Conservation (phyloP, 1,140 invertebrate genomes). For the Cyclargus thomasi region DNA sequence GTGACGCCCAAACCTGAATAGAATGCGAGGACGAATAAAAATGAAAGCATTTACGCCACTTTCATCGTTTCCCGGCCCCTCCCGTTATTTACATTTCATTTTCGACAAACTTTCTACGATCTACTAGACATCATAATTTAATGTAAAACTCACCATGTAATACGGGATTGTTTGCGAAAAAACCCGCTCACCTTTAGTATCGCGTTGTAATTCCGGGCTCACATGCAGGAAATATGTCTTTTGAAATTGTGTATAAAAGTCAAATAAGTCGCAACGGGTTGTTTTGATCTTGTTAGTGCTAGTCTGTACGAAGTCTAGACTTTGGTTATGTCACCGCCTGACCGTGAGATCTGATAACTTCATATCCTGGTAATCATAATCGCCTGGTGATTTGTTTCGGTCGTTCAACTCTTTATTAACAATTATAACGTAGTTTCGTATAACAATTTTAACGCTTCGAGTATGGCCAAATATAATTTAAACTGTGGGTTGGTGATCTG, state of each 20-base stretch:
- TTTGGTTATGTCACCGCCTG: conserved; percentile 8
- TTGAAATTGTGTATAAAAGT: conserved; percentile 5
- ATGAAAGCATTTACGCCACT: conserved; percentile 57
- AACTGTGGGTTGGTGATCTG: background rate
- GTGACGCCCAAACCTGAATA: conserved; percentile 71
- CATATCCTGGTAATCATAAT: conserved; percentile 15
- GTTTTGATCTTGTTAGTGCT: background rate
- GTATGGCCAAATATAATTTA: background rate
- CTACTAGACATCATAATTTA: background rate
- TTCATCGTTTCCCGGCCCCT: conserved; percentile 11
- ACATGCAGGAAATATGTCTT: conserved; percentile 9
- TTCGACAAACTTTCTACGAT: background rate
- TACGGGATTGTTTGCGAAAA: background rate
- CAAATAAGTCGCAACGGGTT: conserved; percentile 5
- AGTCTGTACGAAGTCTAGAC: conserved; percentile 9
- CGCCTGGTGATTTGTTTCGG: conserved; percentile 9
- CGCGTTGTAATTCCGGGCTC: background rate
- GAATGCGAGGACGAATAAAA: conserved; percentile 71
- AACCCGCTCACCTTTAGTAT: conserved; percentile 8
- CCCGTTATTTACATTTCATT: background rate
- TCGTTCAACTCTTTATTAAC: conserved; percentile 15
- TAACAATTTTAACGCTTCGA: conserved; percentile 9
- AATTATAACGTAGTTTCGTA: conserved; percentile 9
- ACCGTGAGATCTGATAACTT: conserved; percentile 11
- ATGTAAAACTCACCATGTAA: background rate